Conservation (phyloP, 2,113 vertebrate genomes). For the Alosa alosa region DNA sequence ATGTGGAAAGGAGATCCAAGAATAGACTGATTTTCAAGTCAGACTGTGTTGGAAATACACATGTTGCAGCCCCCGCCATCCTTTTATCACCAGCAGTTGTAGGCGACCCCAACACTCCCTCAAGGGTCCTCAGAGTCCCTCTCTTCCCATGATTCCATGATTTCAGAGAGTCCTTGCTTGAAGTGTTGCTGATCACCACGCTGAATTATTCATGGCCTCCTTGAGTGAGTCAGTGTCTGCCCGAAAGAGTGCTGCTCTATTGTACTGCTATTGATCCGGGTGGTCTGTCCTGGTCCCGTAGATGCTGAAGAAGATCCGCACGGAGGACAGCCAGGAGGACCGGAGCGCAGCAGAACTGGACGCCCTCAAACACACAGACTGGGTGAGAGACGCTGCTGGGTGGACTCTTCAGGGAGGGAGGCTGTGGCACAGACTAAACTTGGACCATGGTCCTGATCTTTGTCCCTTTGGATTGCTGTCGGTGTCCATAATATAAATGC, state of each 20-base stretch:
- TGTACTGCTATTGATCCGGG: neutral
- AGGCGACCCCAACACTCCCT: neutral
- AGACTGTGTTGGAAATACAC: neutral
- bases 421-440: neutral
- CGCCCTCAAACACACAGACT: conserved; percentile 85
- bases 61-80: neutral
- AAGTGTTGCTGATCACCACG: neutral
- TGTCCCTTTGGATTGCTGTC: conserved; percentile 4
- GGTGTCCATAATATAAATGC: neutral
- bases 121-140: neutral
- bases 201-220: neutral
- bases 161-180: neutral
- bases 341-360: conserved; percentile 74
- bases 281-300: conserved; percentile 50
- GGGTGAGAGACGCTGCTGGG: conserved; percentile 71
- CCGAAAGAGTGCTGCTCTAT: neutral
- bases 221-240: neutral
- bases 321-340: conserved; percentile 71
- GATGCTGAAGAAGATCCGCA: conserved; percentile 88
- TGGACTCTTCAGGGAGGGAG: neutral
- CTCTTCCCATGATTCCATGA: neutral
- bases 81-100: neutral
- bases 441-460: too few relatives aligned
- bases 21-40: neutral
- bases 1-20: too few relatives aligned